Conservation (phyloP, 2,888 invertebrate genomes). For the Heteromyza rotundicornis region DNA sequence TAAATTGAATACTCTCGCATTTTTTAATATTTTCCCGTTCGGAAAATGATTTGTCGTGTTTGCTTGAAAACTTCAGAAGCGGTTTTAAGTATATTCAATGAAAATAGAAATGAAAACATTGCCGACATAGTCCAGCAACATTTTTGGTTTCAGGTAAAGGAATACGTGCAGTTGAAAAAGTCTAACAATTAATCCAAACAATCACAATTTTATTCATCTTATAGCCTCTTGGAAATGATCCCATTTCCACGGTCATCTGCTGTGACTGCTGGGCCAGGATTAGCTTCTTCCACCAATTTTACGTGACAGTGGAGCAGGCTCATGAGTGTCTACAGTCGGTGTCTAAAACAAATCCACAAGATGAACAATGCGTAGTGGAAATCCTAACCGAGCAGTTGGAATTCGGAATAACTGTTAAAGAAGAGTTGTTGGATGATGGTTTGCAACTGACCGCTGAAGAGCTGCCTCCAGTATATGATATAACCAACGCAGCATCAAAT, state of each 20-base stretch:
- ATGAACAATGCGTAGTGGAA: not conserved
- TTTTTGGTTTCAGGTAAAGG: constrained; percentile 56
- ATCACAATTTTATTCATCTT: constrained; percentile 6
- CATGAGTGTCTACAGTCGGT: constrained; percentile 40
- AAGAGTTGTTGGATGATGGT: constrained; percentile 29
- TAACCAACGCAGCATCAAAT: no score
- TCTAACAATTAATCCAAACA: not conserved
- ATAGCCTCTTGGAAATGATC: constrained; percentile 50
- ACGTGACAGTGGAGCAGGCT: constrained; percentile 52
- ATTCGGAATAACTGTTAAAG: constrained; percentile 27
- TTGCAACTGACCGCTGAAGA: constrained; percentile 2
- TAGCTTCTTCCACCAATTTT: constrained; percentile 56
- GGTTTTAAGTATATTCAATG: constrained; percentile 35
- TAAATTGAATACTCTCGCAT: no score
- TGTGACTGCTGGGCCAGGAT: constrained; percentile 57
- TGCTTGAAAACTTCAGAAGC: constrained; percentile 48
- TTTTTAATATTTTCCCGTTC: no score
- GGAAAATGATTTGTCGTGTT: constrained; percentile 48
- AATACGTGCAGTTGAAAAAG: not conserved
- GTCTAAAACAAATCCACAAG: not conserved
- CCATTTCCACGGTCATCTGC: constrained; percentile 52
- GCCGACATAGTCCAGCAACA: constrained; percentile 53
- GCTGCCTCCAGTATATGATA: no score
- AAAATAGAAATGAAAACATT: constrained; percentile 42
- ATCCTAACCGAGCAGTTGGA: not conserved